Evolutionary conservation across 2,888 invertebrate species (phyloP).

Genomic region (Polyommatus iphigenia): DNA sequence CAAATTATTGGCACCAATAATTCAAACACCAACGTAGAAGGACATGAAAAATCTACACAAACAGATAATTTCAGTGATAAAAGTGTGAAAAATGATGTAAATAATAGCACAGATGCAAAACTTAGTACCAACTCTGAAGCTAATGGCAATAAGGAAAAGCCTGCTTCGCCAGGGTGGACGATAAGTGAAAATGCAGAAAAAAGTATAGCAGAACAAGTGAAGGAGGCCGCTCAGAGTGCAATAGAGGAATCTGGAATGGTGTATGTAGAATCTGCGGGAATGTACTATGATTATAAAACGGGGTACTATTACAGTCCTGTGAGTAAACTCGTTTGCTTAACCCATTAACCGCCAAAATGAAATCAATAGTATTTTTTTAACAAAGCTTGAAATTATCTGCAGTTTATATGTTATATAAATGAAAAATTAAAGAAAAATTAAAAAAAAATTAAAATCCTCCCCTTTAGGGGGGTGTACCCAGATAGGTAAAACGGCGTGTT

Average conservation of each 20-base stretch:
- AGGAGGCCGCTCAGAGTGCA: conserved; percentile 87
- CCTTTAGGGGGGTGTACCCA: no score
- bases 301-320: conserved; percentile 96
- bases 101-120: conserved; percentile 33
- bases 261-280: conserved; percentile 91
- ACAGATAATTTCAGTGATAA: conserved; percentile 42
- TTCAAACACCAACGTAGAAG: conserved; percentile 24
- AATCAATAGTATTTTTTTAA: no score
- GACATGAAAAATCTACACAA: conserved; percentile 47
- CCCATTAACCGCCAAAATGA: no score
- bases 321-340: conserved; percentile 53
- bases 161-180: conserved; percentile 51
- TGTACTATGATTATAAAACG: conserved; percentile 93
- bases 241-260: conserved; percentile 89
- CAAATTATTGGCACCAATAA: conserved; percentile 12
- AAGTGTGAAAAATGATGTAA: conserved; percentile 12
- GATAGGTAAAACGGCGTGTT: no score
- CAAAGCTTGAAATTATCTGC: no score
- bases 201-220: conserved; percentile 87
- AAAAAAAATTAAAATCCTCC: no score
- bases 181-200: conserved; percentile 52
- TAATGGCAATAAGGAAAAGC: conserved; percentile 35
- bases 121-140: conserved; percentile 34
- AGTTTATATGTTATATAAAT: no score
- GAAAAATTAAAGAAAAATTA: no score